phyloP scores from a whole-genome alignment of 2,113 vertebrate species.

The Sinocyclocheilus rhinocerous region DNA sequence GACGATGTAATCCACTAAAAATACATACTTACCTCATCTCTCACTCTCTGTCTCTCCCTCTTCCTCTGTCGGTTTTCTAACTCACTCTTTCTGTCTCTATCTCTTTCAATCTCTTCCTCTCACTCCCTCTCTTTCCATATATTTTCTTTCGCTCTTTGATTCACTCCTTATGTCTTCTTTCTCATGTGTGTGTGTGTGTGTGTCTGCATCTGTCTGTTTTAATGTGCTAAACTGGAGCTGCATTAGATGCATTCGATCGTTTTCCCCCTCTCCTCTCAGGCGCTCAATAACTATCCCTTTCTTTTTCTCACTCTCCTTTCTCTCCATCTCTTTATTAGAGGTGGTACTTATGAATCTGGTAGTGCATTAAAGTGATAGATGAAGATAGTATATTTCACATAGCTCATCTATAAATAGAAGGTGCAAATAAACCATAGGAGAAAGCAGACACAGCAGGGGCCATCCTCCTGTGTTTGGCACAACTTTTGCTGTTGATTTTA shows the following conservation, averaged over 20 bases:
- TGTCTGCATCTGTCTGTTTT: not conserved
- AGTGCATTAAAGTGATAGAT: conserved; percentile 43
- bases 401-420: conserved; percentile 31
- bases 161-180: not conserved
- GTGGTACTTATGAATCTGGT: conserved; percentile 39
- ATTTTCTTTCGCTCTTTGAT: not conserved
- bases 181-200: not conserved
- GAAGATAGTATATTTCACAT: conserved; percentile 32
- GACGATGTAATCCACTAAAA: conserved; percentile 53
- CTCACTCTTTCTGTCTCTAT: not conserved
- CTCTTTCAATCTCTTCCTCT: not conserved
- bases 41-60: conserved; percentile 12
- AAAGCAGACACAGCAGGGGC: not conserved
- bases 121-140: not conserved
- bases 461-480: not conserved
- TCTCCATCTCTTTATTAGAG: conserved; percentile 39
- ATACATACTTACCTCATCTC: conserved; percentile 54
- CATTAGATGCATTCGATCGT: conserved; percentile 30
- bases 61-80: conserved; percentile 5
- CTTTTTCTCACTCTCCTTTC: conserved; percentile 25
- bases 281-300: conserved; percentile 22
- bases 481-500: conserved; percentile 7
- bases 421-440: conserved; percentile 9
- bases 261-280: conserved; percentile 17
- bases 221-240: conserved; percentile 39